phyloP scores from a whole-genome alignment of 2,113 vertebrate species.

The Miniopterus natalensis region DNA sequence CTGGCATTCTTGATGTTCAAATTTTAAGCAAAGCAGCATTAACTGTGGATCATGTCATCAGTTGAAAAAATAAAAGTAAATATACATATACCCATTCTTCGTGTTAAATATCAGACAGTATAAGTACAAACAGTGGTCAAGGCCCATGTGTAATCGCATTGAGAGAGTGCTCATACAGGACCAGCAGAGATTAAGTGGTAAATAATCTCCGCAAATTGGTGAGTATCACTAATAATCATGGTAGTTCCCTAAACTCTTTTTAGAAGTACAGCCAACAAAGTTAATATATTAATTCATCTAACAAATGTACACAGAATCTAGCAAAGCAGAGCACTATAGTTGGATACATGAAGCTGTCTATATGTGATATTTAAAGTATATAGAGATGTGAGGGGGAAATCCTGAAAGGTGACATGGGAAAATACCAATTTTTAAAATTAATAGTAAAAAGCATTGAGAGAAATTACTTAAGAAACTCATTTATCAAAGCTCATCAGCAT shows the following conservation, averaged over 20 bases:
- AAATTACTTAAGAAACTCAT: constrained; percentile 12
- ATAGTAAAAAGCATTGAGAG: background rate
- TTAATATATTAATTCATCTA: background rate
- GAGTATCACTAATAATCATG: background rate
- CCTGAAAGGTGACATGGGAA: background rate
- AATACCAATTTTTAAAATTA: constrained; percentile 11
- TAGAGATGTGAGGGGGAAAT: background rate
- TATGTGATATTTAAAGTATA: background rate
- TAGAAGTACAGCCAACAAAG: background rate
- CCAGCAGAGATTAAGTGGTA: background rate
- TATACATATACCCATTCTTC: background rate
- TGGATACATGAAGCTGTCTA: background rate
- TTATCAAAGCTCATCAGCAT: background rate
- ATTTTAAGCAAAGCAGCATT: constrained; percentile 33
- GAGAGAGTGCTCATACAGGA: background rate
- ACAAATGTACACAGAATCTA: background rate
- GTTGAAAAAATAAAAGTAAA: constrained; percentile 25
- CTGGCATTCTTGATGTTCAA: background rate
- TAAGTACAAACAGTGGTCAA: background rate
- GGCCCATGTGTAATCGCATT: background rate
- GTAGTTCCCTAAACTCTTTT: background rate
- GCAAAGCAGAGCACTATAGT: background rate
- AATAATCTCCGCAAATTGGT: background rate
- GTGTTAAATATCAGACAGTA: background rate
- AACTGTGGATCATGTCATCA: background rate